These are phyloP conservation scores for Nomada goodeniana DNA, from an alignment of 2,888 invertebrate species.

Conservation along the genomic window DNA sequence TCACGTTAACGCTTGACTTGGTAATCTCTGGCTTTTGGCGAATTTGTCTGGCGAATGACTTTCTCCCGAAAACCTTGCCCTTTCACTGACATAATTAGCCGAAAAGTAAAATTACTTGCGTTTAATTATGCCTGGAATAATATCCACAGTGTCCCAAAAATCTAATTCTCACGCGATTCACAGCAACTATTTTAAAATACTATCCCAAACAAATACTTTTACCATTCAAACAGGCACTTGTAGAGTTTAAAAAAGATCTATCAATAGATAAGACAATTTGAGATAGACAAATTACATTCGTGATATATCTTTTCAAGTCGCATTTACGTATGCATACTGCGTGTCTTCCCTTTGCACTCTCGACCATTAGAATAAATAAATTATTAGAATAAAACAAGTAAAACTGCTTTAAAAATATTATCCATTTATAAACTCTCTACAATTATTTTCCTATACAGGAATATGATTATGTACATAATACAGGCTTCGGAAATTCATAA, in stretches of 20 bases:
- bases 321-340: too few species aligned
- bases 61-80: slow-evolving; percentile 12
- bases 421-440: too few species aligned
- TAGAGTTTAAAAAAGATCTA: neutral
- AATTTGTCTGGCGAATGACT: neutral
- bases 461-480: too few species aligned
- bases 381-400: too few species aligned
- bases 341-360: too few species aligned
- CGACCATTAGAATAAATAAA: too few species aligned
- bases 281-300: neutral
- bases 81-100: slow-evolving; percentile 11
- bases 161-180: slow-evolving; percentile 8
- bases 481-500: too few species aligned
- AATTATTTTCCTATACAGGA: too few species aligned
- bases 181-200: neutral
- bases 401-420: too few species aligned
- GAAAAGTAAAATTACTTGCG: neutral
- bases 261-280: too few species aligned
- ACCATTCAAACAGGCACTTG: neutral
- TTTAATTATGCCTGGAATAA: slow-evolving; percentile 11
- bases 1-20: slow-evolving; percentile 13
- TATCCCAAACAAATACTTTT: neutral
- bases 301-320: neutral
- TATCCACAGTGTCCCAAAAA: neutral
- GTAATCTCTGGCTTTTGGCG: slow-evolving; percentile 2